Percentiles rank a stretch among this genome's conserved stretches.
phyloP scores from a whole-genome alignment of 2,797 vertebrate genomes.

The Phalloptychus januarius region DNA sequence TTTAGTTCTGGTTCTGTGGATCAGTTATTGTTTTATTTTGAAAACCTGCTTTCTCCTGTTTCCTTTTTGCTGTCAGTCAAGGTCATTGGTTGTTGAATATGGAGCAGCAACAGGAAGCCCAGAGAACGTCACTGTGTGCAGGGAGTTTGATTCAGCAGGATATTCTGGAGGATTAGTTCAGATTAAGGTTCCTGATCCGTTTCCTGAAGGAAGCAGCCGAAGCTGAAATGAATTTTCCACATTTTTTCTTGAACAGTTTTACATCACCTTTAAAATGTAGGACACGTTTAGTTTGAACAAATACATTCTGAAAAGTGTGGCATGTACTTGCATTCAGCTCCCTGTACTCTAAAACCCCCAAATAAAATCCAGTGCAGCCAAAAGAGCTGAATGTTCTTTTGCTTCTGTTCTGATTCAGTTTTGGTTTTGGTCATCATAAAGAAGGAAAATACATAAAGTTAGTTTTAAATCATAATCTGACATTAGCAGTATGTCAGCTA shows the following conservation, averaged over 20 bases:
- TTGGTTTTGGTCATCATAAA: background rate
- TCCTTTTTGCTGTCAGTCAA: no score
- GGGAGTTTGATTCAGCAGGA: background rate
- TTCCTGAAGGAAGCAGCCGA: background rate
- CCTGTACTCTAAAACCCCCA: background rate
- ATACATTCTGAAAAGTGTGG: background rate
- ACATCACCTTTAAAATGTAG: background rate
- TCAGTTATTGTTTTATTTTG: no score
- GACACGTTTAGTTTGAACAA: background rate
- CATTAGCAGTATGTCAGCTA: background rate
- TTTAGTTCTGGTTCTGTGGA: no score
- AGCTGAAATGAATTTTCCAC: background rate
- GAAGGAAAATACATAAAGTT: background rate
- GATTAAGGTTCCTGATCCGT: background rate
- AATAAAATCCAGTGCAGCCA: background rate
- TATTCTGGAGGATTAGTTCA: background rate
- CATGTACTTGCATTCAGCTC: background rate
- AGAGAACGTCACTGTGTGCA: background rate
- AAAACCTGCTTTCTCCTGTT: no score
- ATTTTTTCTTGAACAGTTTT: background rate
- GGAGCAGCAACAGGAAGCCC: background rate
- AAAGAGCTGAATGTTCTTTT: no score
- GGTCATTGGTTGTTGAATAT: background rate
- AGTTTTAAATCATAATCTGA: background rate
- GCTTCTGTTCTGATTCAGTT: no score